These are phyloP conservation scores for Pedionomus torquatus DNA, from an alignment of 2,113 vertebrate genomes.

Conservation along the genomic window DNA sequence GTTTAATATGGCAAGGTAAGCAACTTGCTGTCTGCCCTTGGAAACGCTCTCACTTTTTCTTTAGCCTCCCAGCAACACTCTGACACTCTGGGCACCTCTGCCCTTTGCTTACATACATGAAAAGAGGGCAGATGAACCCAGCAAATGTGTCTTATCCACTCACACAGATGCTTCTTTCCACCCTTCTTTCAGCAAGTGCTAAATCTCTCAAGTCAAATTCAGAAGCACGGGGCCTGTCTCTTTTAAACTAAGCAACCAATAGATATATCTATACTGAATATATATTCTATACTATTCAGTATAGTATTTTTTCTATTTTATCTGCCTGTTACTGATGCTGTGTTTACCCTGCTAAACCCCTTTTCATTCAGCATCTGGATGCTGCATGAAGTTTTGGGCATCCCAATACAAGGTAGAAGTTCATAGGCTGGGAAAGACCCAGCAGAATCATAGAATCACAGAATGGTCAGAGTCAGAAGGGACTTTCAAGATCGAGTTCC, in stretches of 20 bases:
- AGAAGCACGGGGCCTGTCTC: not conserved
- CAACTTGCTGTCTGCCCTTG: not conserved
- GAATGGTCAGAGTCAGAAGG: no score
- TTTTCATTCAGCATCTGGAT: not conserved
- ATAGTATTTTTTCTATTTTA: no score
- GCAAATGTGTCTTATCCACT: fast-evolving
- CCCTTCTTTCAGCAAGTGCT: not conserved
- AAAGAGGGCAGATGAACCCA: not conserved
- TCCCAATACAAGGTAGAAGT: not conserved
- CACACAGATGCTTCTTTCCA: not conserved
- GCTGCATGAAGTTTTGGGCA: not conserved
- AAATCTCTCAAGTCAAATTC: not conserved
- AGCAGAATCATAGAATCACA: no score
- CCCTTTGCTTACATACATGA: not conserved
- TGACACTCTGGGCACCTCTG: not conserved
- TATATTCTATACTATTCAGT: no score
- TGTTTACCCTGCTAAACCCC: not conserved
- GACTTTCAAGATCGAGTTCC: no score
- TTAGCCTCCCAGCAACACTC: not conserved
- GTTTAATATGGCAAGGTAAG: not conserved
- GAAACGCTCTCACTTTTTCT: not conserved
- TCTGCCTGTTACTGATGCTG: fast-evolving
- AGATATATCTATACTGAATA: no score
- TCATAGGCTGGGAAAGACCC: not conserved
- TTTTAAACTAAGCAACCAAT: not conserved